phyloP scores from a whole-genome alignment of 2,797 vertebrate genomes.

The Carduelis carduelis region DNA sequence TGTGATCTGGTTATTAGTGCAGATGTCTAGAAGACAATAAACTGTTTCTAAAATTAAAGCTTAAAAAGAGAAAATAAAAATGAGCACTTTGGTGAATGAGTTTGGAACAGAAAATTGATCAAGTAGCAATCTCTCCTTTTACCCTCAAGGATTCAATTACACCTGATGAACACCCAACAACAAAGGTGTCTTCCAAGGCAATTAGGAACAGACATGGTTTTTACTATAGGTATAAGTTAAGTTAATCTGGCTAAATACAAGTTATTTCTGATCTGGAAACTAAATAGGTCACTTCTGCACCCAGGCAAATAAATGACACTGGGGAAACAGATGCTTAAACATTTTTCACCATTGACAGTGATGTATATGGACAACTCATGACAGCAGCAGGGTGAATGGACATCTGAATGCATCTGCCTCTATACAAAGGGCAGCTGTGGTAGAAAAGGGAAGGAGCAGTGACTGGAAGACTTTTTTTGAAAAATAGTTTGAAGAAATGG shows the following conservation, averaged over 20 bases:
- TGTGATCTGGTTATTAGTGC: background rate
- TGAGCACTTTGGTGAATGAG: background rate
- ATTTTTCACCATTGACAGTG: background rate
- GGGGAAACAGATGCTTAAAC: background rate
- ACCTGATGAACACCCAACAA: background rate
- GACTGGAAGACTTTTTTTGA: background rate
- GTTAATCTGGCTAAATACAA: background rate
- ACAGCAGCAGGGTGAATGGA: background rate
- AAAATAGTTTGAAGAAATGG: background rate
- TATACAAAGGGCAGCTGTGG: background rate
- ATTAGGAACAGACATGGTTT: background rate
- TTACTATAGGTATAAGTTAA: background rate
- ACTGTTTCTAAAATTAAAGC: background rate
- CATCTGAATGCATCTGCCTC: background rate
- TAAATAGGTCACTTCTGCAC: background rate
- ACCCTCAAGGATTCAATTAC: background rate
- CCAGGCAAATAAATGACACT: background rate
- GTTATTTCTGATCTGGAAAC: background rate
- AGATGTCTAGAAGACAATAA: background rate
- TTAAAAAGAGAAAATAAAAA: background rate
- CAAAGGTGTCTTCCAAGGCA: background rate
- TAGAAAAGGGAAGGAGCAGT: background rate
- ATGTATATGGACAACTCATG: background rate
- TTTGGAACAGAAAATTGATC: background rate
- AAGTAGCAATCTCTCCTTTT: background rate